Conservation (phyloP, 2,797 vertebrate species). For the Oophaga sylvatica region DNA sequence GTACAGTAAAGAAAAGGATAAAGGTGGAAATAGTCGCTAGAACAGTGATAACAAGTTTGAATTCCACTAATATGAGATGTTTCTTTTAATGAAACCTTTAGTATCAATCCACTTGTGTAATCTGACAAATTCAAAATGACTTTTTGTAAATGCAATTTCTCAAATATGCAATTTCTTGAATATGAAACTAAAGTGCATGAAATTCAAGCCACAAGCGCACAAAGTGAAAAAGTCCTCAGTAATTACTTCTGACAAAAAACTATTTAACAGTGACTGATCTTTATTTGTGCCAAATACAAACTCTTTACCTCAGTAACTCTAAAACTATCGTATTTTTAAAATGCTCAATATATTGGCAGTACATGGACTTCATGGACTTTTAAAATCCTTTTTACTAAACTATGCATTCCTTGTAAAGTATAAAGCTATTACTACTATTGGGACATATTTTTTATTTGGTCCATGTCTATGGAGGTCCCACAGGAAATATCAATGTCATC, state of each 20-base stretch:
- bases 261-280: constrained; percentile 35
- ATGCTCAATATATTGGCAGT: neutral
- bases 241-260: constrained; percentile 37
- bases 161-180: neutral
- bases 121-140: constrained; percentile 29
- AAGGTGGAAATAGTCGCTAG: neutral
- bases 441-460: too few relatives aligned
- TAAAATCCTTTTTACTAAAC: neutral
- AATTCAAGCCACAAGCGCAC: constrained; percentile 27
- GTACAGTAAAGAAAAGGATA: neutral
- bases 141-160: constrained; percentile 34
- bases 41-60: neutral
- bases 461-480: too few relatives aligned
- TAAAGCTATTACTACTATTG: neutral
- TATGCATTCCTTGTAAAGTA: neutral
- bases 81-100: constrained; percentile 32
- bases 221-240: constrained; percentile 13
- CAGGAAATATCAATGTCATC: too few relatives aligned
- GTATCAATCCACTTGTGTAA: constrained; percentile 29
- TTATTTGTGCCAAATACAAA: neutral
- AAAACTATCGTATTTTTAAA: neutral
- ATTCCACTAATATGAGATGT: constrained; percentile 4
- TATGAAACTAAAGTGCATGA: constrained; percentile 32
- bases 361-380: neutral
- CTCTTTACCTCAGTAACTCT: neutral